Evolutionary conservation across 2,113 vertebrate species (phyloP).

Genomic region (Neomonachus schauinslandi): DNA sequence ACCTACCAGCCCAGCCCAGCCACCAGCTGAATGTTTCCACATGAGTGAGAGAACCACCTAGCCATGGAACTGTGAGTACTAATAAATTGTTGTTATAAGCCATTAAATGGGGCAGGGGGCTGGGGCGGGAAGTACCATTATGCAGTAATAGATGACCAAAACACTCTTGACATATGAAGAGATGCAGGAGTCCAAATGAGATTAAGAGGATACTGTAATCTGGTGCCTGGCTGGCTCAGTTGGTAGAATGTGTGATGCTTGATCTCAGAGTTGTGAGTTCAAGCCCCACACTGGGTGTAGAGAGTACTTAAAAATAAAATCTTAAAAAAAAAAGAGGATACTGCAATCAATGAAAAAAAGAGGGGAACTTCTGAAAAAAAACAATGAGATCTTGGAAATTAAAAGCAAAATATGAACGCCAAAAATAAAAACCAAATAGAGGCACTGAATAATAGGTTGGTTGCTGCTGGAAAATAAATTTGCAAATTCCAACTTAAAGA

Average conservation of each 20-base stretch:
- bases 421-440: constrained; percentile 9
- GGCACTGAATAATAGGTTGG: background rate
- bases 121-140: background rate
- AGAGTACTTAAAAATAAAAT: background rate
- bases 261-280: background rate
- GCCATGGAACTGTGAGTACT: background rate
- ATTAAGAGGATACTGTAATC: background rate
- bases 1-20: background rate
- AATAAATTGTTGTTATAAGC: background rate
- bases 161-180: background rate
- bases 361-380: background rate
- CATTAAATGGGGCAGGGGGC: background rate
- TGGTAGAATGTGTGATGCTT: background rate
- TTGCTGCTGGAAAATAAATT: background rate
- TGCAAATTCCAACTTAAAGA: background rate
- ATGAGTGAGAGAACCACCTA: background rate
- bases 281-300: background rate
- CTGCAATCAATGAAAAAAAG: background rate
- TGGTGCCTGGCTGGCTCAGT: background rate
- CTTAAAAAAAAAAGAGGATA: background rate
- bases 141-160: background rate
- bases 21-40: background rate
- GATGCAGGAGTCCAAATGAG: background rate
- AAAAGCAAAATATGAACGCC: constrained; percentile 15
- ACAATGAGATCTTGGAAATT: background rate